Base-by-base conservation (phyloP, 2,888 invertebrate species). In the Leptopilina myrica region DNA sequence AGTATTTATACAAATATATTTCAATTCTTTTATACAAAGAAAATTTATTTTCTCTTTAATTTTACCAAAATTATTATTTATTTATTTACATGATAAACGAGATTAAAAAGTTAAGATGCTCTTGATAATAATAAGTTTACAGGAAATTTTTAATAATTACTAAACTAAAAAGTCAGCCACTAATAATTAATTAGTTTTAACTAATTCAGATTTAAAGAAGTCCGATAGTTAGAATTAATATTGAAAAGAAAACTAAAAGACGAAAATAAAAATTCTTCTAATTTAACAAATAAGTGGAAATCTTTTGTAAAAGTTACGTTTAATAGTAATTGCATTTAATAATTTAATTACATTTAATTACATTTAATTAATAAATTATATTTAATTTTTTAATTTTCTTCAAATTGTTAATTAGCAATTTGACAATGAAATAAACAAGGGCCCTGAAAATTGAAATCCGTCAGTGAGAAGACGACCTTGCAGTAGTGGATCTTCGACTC, bases 1-100 rank as follows among this genome's bases (percentile, higher is more conserved):
- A 76, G 79, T 81, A 78, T 83, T 83, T 82, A 82, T 83, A 81
- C 77, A 81, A 81, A 83, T 81, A 83, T 83, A 81, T 53, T n/a
- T 73, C 9, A 73, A 73, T 73, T 73, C 56, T 73, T 73, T 56
- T 73, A 56, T 56, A 73, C 14, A 33, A 56, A 5, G 0, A 14
- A 33, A 26, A 12, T 49, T 46, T 26, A 49, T 14, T 15, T 5
- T 56, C 12, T 12, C 1, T 46, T 46, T 7, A 49, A 49, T 49
- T 11, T 11, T 1, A 49, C 11, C 7, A 46, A 46, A 46, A 9
- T 46, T 46, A 46, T 9, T 46, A 46, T 46, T 46, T 46, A 46
- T 46, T 46, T 46, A 46, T 11, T 7, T 46, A 59, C 6, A 9
- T n/a, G 15, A 59, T n/a, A 59, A n/a, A 11, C 14, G 12, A 5